Evolutionary conservation across 64 coral and sea anemone species (phyloP), one percentile per base, ranked within the genome.

Genomic region (Exaiptasia diaphana): DNA sequence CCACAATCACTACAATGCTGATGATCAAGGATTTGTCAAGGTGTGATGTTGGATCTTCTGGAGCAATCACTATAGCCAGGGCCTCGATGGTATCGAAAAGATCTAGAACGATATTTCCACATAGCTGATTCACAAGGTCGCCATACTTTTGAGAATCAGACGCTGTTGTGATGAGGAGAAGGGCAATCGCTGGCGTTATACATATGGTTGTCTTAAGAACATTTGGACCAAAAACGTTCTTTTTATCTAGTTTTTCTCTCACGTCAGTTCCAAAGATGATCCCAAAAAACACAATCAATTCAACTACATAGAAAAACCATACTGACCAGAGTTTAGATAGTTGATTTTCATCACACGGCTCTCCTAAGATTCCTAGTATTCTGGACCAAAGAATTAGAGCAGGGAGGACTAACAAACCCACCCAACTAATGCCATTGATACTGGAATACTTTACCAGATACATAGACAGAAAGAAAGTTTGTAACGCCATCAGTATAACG

Each of bases 1-100:
- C 64, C 2, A 80, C 82, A 35, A 79, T 72, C 3, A 14, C 4
- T 28, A 91, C 41, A 7, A 85, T 85, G 67, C 36, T 33, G 4
- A 32, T 17, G 39, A 80, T 50, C 41, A 85, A 80, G 1, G 0
- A 4, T 46, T 38, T 24, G 26, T 80, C 15, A 41, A 83, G 14
- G 11, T 76, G 75, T n/a, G n/a, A 56, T 1, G 26, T 56, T 14
- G 82, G 13, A 39, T 74, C 23, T 15, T 83, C 45, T 53, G 60
- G 49, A 60, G 80, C 77, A 3, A 88, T 12, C 28, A 88, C 26
- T 5, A 88, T 75, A 14, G 80, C 52, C 38, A 88, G 28, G 42
- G 81, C 72, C 70, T 89, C 86, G 3, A 89, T 58, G 18, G 36
- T 38, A 65, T 92, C 89, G 22, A 86, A 92, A 1, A 92, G 52